Percentiles rank a stretch among this genome's conserved stretches.
Evolutionary conservation across 2,113 vertebrate species (phyloP).

Genomic region (Corydoras maculifer): DNA sequence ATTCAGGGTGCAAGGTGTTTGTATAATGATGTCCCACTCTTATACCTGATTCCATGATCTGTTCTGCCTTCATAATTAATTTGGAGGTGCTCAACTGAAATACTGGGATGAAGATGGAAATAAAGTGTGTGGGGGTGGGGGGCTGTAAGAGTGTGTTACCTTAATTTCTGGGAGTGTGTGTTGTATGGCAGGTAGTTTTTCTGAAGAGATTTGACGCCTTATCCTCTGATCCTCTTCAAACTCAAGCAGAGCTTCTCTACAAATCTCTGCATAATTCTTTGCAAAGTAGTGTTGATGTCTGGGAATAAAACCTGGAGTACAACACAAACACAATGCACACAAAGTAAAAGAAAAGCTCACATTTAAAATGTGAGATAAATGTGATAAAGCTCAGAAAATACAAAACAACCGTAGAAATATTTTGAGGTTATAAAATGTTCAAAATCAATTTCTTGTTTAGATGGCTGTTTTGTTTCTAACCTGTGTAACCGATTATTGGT

Average conservation of each 20-base stretch:
- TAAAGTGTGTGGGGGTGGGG: conserved; percentile 1
- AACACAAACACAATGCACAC: background rate
- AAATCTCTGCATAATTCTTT: conserved; percentile 59
- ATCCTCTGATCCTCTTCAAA: conserved; percentile 48
- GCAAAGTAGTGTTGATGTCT: conserved; percentile 65
- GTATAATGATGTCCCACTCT: conserved; percentile 33
- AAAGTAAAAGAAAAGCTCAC: background rate
- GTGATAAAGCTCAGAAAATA: no score
- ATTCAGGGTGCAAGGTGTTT: no score
- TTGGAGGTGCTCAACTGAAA: conserved; percentile 14
- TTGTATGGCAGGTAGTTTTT: conserved; percentile 25
- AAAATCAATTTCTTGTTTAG: background rate
- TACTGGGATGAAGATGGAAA: conserved; percentile 15
- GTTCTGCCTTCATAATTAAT: conserved; percentile 53
- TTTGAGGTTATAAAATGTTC: background rate
- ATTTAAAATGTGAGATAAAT: no score
- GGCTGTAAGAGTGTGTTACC: conserved; percentile 34
- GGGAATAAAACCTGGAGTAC: conserved; percentile 61
- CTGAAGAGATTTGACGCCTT: conserved; percentile 19
- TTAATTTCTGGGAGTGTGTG: conserved; percentile 29
- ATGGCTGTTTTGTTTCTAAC: conserved; percentile 38
- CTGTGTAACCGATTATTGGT: conserved; percentile 72
- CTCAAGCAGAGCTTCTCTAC: conserved; percentile 53
- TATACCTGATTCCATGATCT: conserved; percentile 36
- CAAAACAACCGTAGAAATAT: no score